Evolutionary conservation across 2,888 invertebrate species (phyloP).

Genomic region (Ectemnius cavifrons): DNA sequence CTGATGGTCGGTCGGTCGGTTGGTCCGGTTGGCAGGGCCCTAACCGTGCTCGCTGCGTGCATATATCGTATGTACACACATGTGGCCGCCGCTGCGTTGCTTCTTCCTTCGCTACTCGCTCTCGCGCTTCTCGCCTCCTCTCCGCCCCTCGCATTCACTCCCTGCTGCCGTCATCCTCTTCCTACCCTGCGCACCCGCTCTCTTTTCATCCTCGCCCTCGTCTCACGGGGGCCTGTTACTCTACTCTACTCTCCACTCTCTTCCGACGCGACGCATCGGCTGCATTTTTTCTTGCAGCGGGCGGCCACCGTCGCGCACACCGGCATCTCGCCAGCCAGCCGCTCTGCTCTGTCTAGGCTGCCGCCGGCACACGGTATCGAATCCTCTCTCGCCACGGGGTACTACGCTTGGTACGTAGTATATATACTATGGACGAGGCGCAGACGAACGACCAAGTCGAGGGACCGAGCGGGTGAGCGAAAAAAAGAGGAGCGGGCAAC

Average conservation of each 20-base stretch:
- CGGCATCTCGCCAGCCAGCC: conserved; percentile 51
- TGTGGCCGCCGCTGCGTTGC: conserved; percentile 35
- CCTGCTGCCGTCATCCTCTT: conserved; percentile 18
- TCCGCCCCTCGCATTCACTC: conserved; percentile 31
- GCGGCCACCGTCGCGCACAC: neutral
- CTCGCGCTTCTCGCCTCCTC: conserved; percentile 29
- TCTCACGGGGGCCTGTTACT: conserved; percentile 74
- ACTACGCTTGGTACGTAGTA: neutral
- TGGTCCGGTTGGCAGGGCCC: conserved; percentile 61
- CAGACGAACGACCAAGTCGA: neutral
- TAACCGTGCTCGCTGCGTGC: conserved; percentile 53
- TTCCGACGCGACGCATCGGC: conserved; percentile 24
- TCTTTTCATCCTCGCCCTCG: conserved; percentile 35
- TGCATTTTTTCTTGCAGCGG: conserved; percentile 57
- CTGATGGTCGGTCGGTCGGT: conserved; percentile 64
- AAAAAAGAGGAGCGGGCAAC: conserved; percentile 21
- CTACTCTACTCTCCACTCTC: conserved; percentile 31
- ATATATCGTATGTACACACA: conserved; percentile 26
- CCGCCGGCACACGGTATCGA: conserved; percentile 58
- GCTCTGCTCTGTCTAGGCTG: conserved; percentile 28
- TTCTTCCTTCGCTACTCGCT: conserved; percentile 17
- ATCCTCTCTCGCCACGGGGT: conserved; percentile 55
- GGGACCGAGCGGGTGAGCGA: neutral
- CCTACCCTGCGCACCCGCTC: conserved; percentile 48
- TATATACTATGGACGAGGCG: neutral